Evolutionary conservation across 2,888 invertebrate genomes (phyloP).

Genomic region (Cyclophora albipunctata): DNA sequence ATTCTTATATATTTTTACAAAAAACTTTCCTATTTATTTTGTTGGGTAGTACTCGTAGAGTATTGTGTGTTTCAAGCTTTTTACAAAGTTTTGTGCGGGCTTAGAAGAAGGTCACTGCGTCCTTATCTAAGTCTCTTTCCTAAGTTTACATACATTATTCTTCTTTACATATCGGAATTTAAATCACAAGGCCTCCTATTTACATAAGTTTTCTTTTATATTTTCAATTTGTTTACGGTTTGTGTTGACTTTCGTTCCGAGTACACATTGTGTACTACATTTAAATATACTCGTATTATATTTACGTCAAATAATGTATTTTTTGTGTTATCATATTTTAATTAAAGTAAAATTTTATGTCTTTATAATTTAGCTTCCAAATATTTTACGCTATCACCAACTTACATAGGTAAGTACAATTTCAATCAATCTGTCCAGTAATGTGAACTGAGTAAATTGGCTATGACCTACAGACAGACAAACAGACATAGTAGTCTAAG

Average conservation of each 20-base stretch:
- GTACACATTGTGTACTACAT: too few relatives aligned
- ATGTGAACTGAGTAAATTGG: too few relatives aligned
- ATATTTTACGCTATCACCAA: too few relatives aligned
- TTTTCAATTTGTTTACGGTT: neutral
- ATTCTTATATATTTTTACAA: too few relatives aligned
- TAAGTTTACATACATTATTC: slow-evolving; percentile 23
- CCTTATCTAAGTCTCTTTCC: slow-evolving; percentile 1
- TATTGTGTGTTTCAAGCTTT: slow-evolving; percentile 26
- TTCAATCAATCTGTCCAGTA: too few relatives aligned
- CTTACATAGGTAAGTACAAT: too few relatives aligned
- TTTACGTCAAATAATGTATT: too few relatives aligned
- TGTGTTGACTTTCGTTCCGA: too few relatives aligned
- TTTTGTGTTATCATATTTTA: neutral
- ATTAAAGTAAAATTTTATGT: neutral
- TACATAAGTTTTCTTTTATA: slow-evolving; percentile 15
- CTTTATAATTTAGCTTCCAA: neutral
- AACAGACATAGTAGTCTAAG: too few relatives aligned
- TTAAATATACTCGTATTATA: too few relatives aligned
- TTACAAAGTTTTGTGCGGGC: slow-evolving; percentile 30
- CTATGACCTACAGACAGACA: too few relatives aligned
- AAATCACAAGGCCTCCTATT: slow-evolving; percentile 20
- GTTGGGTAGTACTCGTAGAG: slow-evolving; percentile 5
- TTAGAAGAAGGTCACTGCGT: slow-evolving; percentile 28
- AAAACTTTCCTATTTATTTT: neutral
- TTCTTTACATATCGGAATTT: slow-evolving; percentile 22